These are phyloP conservation scores for Callyntrura sp. DNA, from an alignment of 2,888 invertebrate species.

Conservation along the genomic window DNA sequence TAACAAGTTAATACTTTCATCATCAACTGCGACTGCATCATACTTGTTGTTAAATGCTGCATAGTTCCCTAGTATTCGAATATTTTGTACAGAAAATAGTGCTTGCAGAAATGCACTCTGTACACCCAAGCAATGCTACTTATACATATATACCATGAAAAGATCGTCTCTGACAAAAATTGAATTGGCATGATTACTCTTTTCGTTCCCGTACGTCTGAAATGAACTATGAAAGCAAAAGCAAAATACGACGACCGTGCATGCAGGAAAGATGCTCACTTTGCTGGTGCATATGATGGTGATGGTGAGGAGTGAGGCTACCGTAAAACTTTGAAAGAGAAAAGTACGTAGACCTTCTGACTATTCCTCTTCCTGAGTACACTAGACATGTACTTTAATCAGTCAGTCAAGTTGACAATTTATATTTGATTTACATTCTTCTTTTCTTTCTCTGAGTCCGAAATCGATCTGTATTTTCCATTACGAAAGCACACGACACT, in stretches of 20 bases:
- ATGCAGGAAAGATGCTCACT: too few species aligned
- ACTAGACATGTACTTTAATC: slow-evolving; percentile 45
- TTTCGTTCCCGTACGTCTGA: slow-evolving; percentile 34
- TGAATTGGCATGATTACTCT: slow-evolving; percentile 73
- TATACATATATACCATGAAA: too few species aligned
- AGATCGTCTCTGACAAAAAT: slow-evolving; percentile 65
- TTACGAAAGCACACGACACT: neutral
- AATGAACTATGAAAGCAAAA: neutral
- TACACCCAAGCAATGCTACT: too few species aligned
- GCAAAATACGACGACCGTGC: neutral
- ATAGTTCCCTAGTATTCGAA: too few species aligned
- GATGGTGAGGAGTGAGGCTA: neutral
- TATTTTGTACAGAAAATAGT: too few species aligned
- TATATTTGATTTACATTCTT: slow-evolving; percentile 58
- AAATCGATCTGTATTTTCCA: neutral
- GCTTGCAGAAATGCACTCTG: too few species aligned
- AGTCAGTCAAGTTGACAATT: slow-evolving; percentile 73
- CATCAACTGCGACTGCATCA: too few species aligned
- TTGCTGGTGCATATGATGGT: neutral
- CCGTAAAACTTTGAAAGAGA: slow-evolving; percentile 57
- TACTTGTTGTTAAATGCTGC: too few species aligned
- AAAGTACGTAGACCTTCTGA: slow-evolving; percentile 66
- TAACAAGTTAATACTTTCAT: too few species aligned
- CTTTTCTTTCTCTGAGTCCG: neutral
- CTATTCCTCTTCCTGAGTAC: neutral